These are phyloP conservation scores for Aplocera efformata DNA, from an alignment of 2,888 invertebrate species.

Conservation along the genomic window DNA sequence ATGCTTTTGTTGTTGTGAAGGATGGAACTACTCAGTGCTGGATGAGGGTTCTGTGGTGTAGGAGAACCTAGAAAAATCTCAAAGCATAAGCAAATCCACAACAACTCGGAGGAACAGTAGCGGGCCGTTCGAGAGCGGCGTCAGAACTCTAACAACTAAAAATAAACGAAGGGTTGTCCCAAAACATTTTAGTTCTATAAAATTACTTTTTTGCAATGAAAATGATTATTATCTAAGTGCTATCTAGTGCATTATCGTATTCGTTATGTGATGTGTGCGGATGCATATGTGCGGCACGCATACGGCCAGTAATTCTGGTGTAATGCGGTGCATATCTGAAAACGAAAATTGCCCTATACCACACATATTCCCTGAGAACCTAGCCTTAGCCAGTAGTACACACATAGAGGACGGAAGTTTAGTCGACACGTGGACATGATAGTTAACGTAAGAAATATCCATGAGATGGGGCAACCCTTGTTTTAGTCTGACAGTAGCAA, in stretches of 20 bases:
- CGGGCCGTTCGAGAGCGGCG: conserved; percentile 72
- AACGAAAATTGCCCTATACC: conserved; percentile 81
- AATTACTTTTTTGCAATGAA: conserved; percentile 60
- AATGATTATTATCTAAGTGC: conserved; percentile 74
- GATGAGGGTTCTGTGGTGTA: conserved; percentile 6
- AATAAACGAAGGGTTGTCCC: conserved; percentile 79
- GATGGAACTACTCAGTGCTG: conserved; percentile 1
- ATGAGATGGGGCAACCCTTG: conserved; percentile 81
- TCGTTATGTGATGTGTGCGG: conserved; percentile 80
- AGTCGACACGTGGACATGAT: conserved; percentile 76
- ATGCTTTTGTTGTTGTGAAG: neutral
- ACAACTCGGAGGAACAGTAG: conserved; percentile 47
- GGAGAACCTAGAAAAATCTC: conserved; percentile 17
- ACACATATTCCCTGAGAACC: conserved; percentile 76
- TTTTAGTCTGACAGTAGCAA: conserved; percentile 59
- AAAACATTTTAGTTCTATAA: conserved; percentile 75
- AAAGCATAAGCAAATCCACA: conserved; percentile 26
- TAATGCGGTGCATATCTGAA: conserved; percentile 81
- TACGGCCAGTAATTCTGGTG: conserved; percentile 81
- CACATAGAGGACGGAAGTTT: conserved; percentile 73
- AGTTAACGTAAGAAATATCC: conserved; percentile 76
- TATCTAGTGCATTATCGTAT: conserved; percentile 77
- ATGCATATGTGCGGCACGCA: conserved; percentile 80
- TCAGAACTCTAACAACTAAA: conserved; percentile 62
- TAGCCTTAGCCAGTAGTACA: conserved; percentile 67